Evolutionary conservation across 2,113 vertebrate species (phyloP).

Genomic region (Chionomys nivalis): DNA sequence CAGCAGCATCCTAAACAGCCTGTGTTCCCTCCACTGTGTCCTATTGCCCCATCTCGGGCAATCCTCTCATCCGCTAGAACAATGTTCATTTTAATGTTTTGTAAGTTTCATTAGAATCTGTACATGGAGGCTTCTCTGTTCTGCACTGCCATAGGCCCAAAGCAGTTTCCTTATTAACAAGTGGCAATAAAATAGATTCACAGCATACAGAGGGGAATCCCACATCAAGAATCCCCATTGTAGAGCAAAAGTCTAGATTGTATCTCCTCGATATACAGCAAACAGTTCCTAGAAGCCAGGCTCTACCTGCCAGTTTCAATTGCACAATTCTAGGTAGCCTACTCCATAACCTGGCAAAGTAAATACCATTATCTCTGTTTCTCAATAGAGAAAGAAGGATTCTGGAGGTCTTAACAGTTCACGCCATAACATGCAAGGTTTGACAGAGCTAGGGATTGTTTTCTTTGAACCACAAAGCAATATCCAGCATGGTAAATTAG

Average conservation of each 20-base stretch:
- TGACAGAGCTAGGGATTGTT: slow-evolving; percentile 41
- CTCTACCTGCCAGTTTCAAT: background rate
- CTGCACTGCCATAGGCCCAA: too few species aligned
- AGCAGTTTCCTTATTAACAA: too few species aligned
- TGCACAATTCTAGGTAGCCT: background rate
- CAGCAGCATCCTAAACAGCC: background rate
- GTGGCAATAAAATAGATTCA: too few species aligned
- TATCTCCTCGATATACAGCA: background rate
- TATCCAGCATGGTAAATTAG: slow-evolving; percentile 24
- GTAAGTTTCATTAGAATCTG: background rate
- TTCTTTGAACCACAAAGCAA: background rate
- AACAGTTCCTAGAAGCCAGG: slow-evolving; percentile 1
- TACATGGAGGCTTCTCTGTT: too few species aligned
- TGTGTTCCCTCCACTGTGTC: background rate
- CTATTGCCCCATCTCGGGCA: background rate
- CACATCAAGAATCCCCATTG: background rate
- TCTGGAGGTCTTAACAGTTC: background rate
- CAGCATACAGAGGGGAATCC: too few species aligned
- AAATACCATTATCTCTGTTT: slow-evolving; percentile 47
- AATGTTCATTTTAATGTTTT: slow-evolving; percentile 6
- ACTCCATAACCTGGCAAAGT: slow-evolving; percentile 3
- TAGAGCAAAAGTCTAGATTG: slow-evolving; percentile 6
- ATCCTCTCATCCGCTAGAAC: background rate
- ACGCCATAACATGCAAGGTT: slow-evolving; percentile 3
- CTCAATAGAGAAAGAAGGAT: slow-evolving; percentile 49